These are phyloP conservation scores for Papilio aristodemus DNA, from an alignment of 1,140 invertebrate genomes.

Conservation along the genomic window DNA sequence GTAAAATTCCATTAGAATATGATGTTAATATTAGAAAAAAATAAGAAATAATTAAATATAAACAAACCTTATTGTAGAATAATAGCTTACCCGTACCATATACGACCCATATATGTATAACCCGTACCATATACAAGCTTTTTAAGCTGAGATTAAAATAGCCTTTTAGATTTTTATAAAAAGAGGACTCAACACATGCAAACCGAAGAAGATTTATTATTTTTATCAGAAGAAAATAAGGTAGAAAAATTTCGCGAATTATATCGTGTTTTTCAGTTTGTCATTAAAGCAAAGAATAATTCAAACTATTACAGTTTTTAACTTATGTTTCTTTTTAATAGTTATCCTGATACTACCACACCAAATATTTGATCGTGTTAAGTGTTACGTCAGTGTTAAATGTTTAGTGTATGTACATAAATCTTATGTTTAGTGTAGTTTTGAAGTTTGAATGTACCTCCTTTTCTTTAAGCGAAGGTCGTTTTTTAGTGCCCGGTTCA, in stretches of 20 bases:
- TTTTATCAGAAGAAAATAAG: background rate
- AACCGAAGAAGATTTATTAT: background rate
- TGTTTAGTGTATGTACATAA: too few species aligned
- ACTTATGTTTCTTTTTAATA: too few species aligned
- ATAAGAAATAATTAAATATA: background rate
- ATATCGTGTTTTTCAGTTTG: background rate
- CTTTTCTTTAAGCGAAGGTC: constrained; percentile 47
- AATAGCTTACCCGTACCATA: too few species aligned
- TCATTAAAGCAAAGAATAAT: constrained; percentile 28
- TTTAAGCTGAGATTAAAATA: background rate
- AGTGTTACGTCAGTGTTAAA: constrained; percentile 25
- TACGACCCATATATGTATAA: too few species aligned
- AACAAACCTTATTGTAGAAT: background rate
- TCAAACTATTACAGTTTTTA: background rate
- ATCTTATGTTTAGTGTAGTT: background rate
- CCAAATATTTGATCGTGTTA: constrained; percentile 13
- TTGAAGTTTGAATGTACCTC: constrained; percentile 20
- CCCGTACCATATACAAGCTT: too few species aligned
- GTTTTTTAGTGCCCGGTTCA: constrained; percentile 69
- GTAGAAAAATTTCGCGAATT: background rate
- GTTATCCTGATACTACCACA: constrained; percentile 16
- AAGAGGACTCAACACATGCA: constrained; percentile 1
- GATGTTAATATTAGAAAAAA: background rate
- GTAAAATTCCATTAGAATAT: background rate
- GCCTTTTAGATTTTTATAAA: background rate